These are phyloP conservation scores for Operophtera brumata DNA, from an alignment of 2,888 invertebrate species.

Conservation along the genomic window DNA sequence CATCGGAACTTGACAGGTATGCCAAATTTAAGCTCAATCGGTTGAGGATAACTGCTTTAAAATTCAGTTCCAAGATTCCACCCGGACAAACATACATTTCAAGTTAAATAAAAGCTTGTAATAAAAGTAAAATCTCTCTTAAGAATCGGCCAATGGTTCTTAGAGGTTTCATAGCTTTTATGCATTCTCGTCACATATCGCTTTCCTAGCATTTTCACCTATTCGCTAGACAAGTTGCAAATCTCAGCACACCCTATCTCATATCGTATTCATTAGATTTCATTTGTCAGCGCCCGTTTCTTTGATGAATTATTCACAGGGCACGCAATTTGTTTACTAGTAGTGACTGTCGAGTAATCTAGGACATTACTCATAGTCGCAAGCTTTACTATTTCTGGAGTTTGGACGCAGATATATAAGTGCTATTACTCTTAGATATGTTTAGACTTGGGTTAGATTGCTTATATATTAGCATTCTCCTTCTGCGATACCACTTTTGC, in stretches of 20 bases:
- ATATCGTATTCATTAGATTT: constrained; percentile 77
- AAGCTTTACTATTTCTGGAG: background rate
- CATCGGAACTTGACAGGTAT: too few relatives aligned
- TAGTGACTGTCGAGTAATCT: constrained; percentile 25
- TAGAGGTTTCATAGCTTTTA: too few relatives aligned
- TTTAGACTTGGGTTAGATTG: constrained; percentile 27
- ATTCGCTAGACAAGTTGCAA: constrained; percentile 40
- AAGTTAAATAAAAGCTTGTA: too few relatives aligned
- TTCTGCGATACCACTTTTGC: too few relatives aligned
- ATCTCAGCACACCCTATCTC: constrained; percentile 60
- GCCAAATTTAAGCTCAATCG: too few relatives aligned
- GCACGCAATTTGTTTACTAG: constrained; percentile 69
- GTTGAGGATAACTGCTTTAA: too few relatives aligned
- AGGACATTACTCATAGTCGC: constrained; percentile 30
- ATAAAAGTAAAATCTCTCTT: too few relatives aligned
- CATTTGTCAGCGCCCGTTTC: constrained; percentile 73
- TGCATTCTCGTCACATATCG: background rate
- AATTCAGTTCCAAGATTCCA: too few relatives aligned
- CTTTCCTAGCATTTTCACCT: constrained; percentile 21
- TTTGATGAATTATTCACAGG: constrained; percentile 74
- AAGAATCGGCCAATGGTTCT: too few relatives aligned
- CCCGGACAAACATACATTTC: too few relatives aligned
- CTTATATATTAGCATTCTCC: constrained; percentile 4
- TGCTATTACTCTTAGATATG: constrained; percentile 44
- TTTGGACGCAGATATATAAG: constrained; percentile 38